A percentile compares a stretch with the other conserved stretches of the same genome.
These are phyloP conservation scores for Cistogaster globosa DNA, from an alignment of 2,888 invertebrate genomes.

Conservation along the genomic window DNA sequence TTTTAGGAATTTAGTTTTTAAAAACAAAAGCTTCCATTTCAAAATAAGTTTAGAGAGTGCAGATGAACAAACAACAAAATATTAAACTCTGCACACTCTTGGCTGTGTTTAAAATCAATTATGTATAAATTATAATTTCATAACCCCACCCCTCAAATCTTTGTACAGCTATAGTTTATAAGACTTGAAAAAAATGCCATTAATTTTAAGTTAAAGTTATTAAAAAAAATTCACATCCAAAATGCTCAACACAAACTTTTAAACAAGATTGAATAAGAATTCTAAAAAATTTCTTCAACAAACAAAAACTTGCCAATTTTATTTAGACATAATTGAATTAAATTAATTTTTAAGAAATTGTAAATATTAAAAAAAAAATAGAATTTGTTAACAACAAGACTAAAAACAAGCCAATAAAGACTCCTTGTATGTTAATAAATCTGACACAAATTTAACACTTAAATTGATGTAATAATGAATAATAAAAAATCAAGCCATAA, in stretches of 20 bases:
- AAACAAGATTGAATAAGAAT: conserved; percentile 3
- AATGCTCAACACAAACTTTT: conserved; percentile 45
- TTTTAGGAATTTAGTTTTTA: conserved; percentile 61
- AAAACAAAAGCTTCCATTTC: conserved; percentile 50
- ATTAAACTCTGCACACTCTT: conserved; percentile 70
- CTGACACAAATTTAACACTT: conserved; percentile 34
- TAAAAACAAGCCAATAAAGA: conserved; percentile 82
- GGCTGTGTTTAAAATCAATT: conserved; percentile 76
- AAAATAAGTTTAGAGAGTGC: conserved; percentile 72
- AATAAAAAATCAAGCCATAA: conserved; percentile 76
- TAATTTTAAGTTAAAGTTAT: conserved; percentile 53
- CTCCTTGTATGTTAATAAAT: conserved; percentile 75
- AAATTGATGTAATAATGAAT: conserved; percentile 41
- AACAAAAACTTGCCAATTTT: conserved; percentile 60
- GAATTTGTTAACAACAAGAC: conserved; percentile 75
- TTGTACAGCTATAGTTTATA: conserved; percentile 63
- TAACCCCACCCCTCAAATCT: background rate
- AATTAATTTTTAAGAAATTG: conserved; percentile 16
- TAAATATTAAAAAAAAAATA: conserved; percentile 48
- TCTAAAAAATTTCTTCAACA: background rate
- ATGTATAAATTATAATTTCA: conserved; percentile 47
- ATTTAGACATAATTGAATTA: conserved; percentile 9
- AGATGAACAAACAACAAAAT: background rate
- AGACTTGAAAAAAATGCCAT: conserved; percentile 63
- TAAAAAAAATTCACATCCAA: background rate